Evolutionary conservation across 2,113 vertebrate species (phyloP).

Genomic region (Dasyprocta punctata): DNA sequence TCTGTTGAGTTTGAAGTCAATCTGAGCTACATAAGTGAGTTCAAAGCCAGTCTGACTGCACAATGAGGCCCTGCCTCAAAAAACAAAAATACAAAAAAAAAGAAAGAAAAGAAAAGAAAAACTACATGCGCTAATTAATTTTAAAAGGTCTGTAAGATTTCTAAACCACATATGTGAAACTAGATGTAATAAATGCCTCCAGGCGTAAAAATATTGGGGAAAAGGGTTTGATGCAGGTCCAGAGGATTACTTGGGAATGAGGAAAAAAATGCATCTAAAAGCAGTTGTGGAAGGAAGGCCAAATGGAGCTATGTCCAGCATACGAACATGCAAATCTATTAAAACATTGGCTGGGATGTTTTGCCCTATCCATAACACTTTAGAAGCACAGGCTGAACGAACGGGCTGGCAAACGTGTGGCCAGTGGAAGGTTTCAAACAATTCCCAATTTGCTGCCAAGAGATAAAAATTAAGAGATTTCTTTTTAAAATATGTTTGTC

Average conservation of each 20-base stretch:
- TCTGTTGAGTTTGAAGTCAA: background rate
- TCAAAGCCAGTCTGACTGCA: too few species aligned
- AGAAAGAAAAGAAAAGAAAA: too few species aligned
- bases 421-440: background rate
- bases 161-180: background rate
- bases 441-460: background rate
- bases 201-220: background rate
- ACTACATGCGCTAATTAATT: background rate
- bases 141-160: background rate
- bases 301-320: background rate
- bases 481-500: background rate
- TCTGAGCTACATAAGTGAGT: too few species aligned
- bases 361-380: background rate
- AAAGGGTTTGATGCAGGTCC: background rate
- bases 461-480: background rate
- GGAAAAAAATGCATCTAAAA: background rate
- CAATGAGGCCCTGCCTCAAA: too few species aligned
- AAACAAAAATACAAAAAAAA: too few species aligned
- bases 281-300: background rate
- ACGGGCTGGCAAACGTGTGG: slow-evolving; percentile 11
- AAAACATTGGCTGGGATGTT: background rate
- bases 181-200: background rate
- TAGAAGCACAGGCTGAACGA: background rate
- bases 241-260: background rate
- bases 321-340: background rate